These are phyloP conservation scores for Drosophila nebulosa DNA, from an alignment of 1,140 invertebrate species.

Conservation along the genomic window DNA sequence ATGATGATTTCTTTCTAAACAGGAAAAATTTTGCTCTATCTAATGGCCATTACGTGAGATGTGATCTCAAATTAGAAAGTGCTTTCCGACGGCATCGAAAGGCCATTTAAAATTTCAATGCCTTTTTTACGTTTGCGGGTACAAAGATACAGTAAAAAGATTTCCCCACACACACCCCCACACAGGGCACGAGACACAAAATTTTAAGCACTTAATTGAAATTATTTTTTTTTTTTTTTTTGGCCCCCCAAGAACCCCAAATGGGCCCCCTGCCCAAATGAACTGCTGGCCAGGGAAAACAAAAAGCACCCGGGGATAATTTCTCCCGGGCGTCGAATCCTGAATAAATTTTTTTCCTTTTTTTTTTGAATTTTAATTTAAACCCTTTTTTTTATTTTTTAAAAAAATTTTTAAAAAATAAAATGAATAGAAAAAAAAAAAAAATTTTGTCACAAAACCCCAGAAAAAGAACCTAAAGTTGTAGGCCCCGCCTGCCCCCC, in stretches of 20 bases:
- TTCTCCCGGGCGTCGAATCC: conserved; percentile 69
- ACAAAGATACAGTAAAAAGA: conserved; percentile 22
- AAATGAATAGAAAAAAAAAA: conserved; percentile 47
- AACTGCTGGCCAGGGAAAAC: neutral
- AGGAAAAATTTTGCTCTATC: neutral
- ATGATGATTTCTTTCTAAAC: neutral
- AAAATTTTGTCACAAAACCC: conserved; percentile 59
- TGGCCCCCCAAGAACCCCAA: conserved; percentile 21
- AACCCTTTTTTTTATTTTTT: conserved; percentile 36
- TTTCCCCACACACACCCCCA: neutral
- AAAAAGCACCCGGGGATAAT: conserved; percentile 26
- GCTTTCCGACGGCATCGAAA: conserved; percentile 29
- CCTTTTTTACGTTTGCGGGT: conserved; percentile 70
- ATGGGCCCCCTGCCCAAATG: conserved; percentile 54
- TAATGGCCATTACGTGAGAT: conserved; percentile 26
- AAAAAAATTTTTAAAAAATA: conserved; percentile 11
- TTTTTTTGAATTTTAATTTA: conserved; percentile 55
- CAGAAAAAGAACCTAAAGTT: conserved; percentile 1
- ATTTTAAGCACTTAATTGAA: conserved; percentile 67
- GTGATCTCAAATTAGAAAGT: conserved; percentile 42
- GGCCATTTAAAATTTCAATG: conserved; percentile 62
- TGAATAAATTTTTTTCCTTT: conserved; percentile 41
- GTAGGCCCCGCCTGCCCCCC: neutral
- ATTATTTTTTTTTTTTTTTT: conserved; percentile 65
- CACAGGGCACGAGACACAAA: conserved; percentile 53